Evolutionary conservation across 2,113 vertebrate genomes (phyloP).

Genomic region (Psittacula cyanocephala): DNA sequence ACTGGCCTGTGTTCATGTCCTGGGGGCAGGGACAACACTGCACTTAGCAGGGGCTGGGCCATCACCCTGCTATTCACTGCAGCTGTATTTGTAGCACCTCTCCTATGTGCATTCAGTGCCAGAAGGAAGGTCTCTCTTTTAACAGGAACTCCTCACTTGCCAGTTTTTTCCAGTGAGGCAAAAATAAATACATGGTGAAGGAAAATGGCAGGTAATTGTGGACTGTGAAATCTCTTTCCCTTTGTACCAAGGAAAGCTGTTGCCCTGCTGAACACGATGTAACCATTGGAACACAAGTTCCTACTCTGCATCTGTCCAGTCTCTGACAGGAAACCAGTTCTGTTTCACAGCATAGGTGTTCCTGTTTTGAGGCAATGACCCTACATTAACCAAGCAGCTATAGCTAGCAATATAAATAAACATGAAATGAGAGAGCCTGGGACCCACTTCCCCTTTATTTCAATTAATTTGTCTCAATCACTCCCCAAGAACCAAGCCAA

Average conservation of each 20-base stretch:
- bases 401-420: background rate
- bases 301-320: background rate
- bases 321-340: background rate
- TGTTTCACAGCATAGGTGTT: background rate
- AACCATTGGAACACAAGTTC: background rate
- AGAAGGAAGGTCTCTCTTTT: background rate
- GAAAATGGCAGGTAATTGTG: background rate
- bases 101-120: background rate
- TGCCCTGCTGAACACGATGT: background rate
- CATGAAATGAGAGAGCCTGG: background rate
- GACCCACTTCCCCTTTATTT: conserved; percentile 33
- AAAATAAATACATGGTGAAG: background rate
- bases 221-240: background rate
- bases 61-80: background rate
- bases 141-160: background rate
- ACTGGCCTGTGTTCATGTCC: rapidly evolving
- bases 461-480: background rate
- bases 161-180: background rate
- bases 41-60: rapidly evolving
- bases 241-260: background rate
- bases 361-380: background rate
- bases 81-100: background rate
- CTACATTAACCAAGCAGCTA: background rate
- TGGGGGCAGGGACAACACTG: background rate
- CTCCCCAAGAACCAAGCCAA: background rate